Evolutionary conservation across 1,140 invertebrate genomes (phyloP), one percentile per base, ranked within the genome.

Genomic region (Pachypsylla venusta): DNA sequence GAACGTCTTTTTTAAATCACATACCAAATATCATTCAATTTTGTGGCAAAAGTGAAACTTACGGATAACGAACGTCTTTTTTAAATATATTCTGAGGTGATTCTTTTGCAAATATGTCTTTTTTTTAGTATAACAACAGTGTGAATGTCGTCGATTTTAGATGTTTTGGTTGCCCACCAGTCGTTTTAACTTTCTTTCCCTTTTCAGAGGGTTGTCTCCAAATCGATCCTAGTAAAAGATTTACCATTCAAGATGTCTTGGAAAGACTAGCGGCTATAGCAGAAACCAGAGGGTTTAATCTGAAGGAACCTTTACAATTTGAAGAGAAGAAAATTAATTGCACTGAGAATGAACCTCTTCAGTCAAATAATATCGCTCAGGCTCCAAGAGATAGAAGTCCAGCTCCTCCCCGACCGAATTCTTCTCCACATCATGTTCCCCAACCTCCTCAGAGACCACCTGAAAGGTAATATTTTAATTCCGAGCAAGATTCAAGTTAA

Each of bases 231-330:
- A 75, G 77, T 42, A 76, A 84, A 59, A 78, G 93, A 57, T 74
- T 92, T 42, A 81, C 79, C 35, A 83, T 94, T 20, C 77, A 80
- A 57, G 82, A 80, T 62, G 70, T 97, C 14, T 71, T 95, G 64
- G 91, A 96, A 67, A 76, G 86, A 62, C 68, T 96, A 55, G 87
- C 87, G 54, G 84, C 89, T 39, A 86, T 96, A 64, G 87, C 87
- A 4, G 87, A 92, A 72, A 84, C 87, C 25, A 81, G 82, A 69
- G 81, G 81, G 59, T 82, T 86, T 72, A 84, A 86, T 72, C 76
- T 85, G 12, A 82, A 85, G 68, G 82, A 84, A 67, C 78, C 87
- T 56, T 74, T 87, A 60, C 79, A 79, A 68, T 74, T 85, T 66
- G 79, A 82, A 68, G 70, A 74, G 70, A 78, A 79, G 72, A 75